Conservation (phyloP, 2,888 invertebrate species). For the Diarsia mendica region DNA sequence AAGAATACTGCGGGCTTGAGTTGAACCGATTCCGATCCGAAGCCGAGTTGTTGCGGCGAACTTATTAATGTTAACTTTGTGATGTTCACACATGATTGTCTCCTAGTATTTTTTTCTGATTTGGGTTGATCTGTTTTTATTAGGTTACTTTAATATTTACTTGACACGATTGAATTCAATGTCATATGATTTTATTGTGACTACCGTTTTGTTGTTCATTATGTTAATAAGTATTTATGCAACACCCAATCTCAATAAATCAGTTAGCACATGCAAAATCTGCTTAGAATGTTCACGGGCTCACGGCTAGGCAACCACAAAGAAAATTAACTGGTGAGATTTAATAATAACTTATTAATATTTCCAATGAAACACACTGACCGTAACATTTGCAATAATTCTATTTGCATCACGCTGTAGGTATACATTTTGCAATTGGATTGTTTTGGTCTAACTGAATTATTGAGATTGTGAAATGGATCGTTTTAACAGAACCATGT, state of each 20-base stretch:
- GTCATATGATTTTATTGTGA: constrained; percentile 31
- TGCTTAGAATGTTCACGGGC: background rate
- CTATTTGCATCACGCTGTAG: background rate
- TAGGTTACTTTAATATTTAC: constrained; percentile 15
- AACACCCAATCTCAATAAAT: background rate
- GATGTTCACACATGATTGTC: constrained; percentile 41
- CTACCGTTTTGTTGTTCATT: constrained; percentile 54
- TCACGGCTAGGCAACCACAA: background rate
- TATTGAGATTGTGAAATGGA: constrained; percentile 10
- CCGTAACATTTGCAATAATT: background rate
- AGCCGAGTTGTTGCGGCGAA: constrained; percentile 32
- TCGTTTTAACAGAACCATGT: constrained; percentile 41
- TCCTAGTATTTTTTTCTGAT: constrained; percentile 38
- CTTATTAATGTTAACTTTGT: constrained; percentile 37
- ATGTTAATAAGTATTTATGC: constrained; percentile 9
- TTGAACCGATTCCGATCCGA: constrained; percentile 14
- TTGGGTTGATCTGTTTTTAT: constrained; percentile 17
- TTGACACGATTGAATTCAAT: constrained; percentile 36
- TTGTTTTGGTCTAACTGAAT: background rate
- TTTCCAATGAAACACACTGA: background rate
- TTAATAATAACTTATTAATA: background rate
- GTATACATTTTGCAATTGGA: background rate
- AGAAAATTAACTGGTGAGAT: background rate
- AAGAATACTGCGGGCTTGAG: background rate
- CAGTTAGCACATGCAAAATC: background rate